Conservation (phyloP, 2,888 invertebrate genomes). For the Eristalis tenax region DNA sequence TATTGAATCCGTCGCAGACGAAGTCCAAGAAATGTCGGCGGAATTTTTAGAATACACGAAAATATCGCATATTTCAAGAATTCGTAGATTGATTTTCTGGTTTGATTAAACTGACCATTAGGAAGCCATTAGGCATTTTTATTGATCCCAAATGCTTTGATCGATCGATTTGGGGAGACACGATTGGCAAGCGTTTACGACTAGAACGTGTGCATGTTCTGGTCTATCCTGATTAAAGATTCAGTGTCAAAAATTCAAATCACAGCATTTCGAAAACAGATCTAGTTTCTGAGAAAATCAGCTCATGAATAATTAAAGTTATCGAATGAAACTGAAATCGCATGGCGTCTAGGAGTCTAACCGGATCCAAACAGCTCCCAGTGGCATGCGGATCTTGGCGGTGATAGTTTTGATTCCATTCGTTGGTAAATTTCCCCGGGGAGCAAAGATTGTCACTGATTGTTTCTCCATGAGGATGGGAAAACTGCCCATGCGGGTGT, state of each 20-base stretch:
- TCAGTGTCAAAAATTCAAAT: neutral
- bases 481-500: too few relatives aligned
- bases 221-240: neutral
- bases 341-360: neutral
- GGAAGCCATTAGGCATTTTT: neutral
- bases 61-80: neutral
- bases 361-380: neutral
- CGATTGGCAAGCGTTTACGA: neutral
- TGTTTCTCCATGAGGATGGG: too few relatives aligned
- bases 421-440: too few relatives aligned
- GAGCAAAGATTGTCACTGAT: too few relatives aligned
- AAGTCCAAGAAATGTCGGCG: neutral
- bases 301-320: neutral
- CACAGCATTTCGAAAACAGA: neutral
- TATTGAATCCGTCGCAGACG: neutral
- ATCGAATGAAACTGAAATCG: neutral
- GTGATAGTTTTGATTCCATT: too few relatives aligned
- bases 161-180: neutral
- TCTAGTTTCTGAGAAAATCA: neutral
- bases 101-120: neutral
- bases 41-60: neutral
- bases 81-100: neutral
- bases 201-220: neutral
- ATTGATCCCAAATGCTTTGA: neutral
- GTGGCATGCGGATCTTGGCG: neutral